A percentile compares a stretch with the other conserved stretches of the same genome.
Conservation (phyloP, 2,797 vertebrate species). For the Liparis tanakae region DNA sequence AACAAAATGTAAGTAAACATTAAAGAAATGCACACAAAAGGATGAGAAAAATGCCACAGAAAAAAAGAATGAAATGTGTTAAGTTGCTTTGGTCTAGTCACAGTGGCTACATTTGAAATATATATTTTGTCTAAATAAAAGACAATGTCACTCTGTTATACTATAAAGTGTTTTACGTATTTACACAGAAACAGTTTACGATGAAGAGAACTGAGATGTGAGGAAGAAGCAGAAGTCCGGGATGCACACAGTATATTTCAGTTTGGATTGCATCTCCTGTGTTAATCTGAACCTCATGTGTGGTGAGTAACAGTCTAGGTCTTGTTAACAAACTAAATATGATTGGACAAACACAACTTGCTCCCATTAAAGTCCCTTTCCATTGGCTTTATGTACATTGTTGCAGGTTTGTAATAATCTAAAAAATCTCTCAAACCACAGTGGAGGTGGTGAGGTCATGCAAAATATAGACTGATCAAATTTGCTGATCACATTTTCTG, state of each 20-base stretch:
- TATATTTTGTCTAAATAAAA: constrained; percentile 79
- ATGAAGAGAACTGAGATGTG: constrained; percentile 46
- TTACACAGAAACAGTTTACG: constrained; percentile 72
- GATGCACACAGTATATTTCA: constrained; percentile 48
- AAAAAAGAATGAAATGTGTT: constrained; percentile 74
- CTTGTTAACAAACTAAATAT: constrained; percentile 30
- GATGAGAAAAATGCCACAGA: constrained; percentile 58
- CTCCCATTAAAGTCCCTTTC: constrained; percentile 34
- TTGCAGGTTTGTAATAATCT: constrained; percentile 31
- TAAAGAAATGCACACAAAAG: constrained; percentile 56
- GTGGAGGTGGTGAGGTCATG: constrained; percentile 38
- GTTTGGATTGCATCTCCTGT: constrained; percentile 43
- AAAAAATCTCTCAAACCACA: constrained; percentile 42
- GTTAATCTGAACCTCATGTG: constrained; percentile 40
- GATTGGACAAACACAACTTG: constrained; percentile 28
- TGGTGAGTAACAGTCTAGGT: constrained; percentile 64
- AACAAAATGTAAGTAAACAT: constrained; percentile 66
- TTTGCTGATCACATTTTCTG: constrained; percentile 6
- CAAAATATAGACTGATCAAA: constrained; percentile 37
- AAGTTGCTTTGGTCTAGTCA: constrained; percentile 94
- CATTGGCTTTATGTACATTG: constrained; percentile 19
- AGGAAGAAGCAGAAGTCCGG: constrained; percentile 8
- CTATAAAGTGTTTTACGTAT: constrained; percentile 79
- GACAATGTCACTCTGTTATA: constrained; percentile 79
- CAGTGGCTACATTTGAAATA: constrained; percentile 84